These are phyloP conservation scores for Laothoe populi DNA, from an alignment of 2,888 invertebrate genomes.

Conservation along the genomic window DNA sequence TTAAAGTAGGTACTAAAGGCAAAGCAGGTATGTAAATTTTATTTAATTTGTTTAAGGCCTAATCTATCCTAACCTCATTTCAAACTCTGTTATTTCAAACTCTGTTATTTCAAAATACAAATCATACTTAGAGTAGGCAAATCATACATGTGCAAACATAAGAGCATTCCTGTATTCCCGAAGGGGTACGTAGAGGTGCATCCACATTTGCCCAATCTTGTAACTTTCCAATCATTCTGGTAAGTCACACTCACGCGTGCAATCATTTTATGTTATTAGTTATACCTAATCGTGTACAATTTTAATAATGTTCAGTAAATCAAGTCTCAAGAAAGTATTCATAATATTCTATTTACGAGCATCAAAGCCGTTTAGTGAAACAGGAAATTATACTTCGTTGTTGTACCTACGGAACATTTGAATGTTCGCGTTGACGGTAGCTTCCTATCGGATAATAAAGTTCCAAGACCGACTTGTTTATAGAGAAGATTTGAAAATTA, in stretches of 20 bases:
- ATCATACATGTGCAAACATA: too few species aligned
- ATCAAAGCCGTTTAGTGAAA: conserved; percentile 75
- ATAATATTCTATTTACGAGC: conserved; percentile 65
- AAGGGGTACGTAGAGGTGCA: too few species aligned
- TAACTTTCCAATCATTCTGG: background rate
- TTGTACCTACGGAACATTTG: conserved; percentile 62
- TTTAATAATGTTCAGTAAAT: background rate
- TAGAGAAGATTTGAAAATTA: conserved; percentile 75
- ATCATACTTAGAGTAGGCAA: too few species aligned
- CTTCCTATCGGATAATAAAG: conserved; percentile 82
- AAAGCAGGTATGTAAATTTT: too few species aligned
- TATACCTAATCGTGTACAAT: background rate
- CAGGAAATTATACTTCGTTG: conserved; percentile 78
- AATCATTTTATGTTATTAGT: too few species aligned
- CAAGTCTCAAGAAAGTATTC: background rate
- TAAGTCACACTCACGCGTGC: background rate
- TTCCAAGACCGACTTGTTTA: conserved; percentile 68
- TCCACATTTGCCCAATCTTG: too few species aligned
- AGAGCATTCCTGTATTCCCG: too few species aligned
- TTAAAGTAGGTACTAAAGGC: too few species aligned
- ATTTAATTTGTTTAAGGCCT: too few species aligned
- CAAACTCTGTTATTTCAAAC: too few species aligned
- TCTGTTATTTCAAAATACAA: too few species aligned
- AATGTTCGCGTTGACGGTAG: conserved; percentile 65
- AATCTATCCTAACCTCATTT: too few species aligned